Evolutionary conservation across 2,888 invertebrate genomes (phyloP).

Genomic region (Patella depressa): DNA sequence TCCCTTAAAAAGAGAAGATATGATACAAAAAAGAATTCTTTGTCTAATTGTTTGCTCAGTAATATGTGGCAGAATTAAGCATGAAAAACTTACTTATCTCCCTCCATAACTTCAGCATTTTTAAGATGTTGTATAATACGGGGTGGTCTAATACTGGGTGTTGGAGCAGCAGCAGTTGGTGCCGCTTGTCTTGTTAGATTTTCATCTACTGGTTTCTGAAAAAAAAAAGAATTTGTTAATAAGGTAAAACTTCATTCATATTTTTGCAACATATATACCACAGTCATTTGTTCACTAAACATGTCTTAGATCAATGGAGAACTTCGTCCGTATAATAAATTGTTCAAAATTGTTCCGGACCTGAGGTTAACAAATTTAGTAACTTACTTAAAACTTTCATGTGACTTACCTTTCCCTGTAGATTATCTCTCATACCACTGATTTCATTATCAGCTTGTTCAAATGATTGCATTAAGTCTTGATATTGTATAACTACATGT

Average conservation of each 20-base stretch:
- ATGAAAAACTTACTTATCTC: conserved; percentile 70
- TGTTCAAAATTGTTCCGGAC: no score
- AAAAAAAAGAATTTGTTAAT: conserved; percentile 19
- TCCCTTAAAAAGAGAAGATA: neutral
- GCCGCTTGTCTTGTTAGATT: conserved; percentile 51
- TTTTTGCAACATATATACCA: no score
- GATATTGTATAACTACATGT: conserved; percentile 77
- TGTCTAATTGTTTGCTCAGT: neutral
- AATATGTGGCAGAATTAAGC: neutral
- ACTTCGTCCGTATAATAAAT: no score
- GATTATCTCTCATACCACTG: conserved; percentile 75
- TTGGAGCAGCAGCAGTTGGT: conserved; percentile 52
- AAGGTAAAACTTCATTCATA: neutral
- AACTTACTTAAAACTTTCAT: no score
- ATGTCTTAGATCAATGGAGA: no score
- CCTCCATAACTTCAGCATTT: conserved; percentile 78
- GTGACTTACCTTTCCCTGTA: conserved; percentile 51
- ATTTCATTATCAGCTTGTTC: conserved; percentile 77
- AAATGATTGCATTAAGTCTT: conserved; percentile 80
- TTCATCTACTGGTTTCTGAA: conserved; percentile 46
- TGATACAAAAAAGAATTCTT: neutral
- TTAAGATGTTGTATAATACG: conserved; percentile 78
- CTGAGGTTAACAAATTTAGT: no score
- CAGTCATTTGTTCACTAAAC: no score
- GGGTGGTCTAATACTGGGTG: conserved; percentile 73